Base-by-base conservation (phyloP, 2,113 vertebrate species). In the Diadophis punctatus region DNA sequence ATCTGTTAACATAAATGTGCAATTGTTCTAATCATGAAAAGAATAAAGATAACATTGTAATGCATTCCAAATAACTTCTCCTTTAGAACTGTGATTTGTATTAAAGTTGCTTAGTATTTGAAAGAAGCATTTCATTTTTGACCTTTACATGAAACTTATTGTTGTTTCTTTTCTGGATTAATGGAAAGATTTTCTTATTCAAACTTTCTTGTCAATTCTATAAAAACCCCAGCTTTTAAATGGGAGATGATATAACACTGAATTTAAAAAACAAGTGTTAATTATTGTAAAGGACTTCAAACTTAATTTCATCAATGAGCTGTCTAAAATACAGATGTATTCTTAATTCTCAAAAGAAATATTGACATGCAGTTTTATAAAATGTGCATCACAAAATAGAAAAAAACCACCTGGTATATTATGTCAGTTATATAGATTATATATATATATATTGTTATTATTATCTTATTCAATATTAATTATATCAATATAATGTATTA, bases 1-100 rank as follows among this genome's bases (percentile, higher is more conserved):
- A 96, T 95, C 86, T 93, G 94, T 91, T 95, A 87, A 88, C 53
- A 98, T 97, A 97, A 97, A 93, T 92, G 25, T 90, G n/a, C 85
- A 88, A 95, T 97, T 98, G 97, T 98, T 96, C 95, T 93, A 92
- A 93, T 96, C 58, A 96, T 96, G 95, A 95, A 86, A 95, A 90
- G 97, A 96, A 98, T 97, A 98, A 97, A 96, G 96, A 97, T 93
- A 95, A 96, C 96, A 97, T 97, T 98, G 97, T 98, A 94, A 87
- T 93, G 48, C 18, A 91, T 93, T 96, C 96, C 95, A 96, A 96
- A 97, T 96, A 97, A 95, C 96, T 95, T 14, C 85, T 94, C 91
- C 84, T 95, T 96, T 90, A 95, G 97, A 97, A 98, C 97, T 97
- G 97, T 0, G 96, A 97, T 98, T 97, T 97, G 97, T 98, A 97